These are phyloP conservation scores for Scotopteryx bipunctaria DNA, from an alignment of 2,888 invertebrate species.

Conservation along the genomic window DNA sequence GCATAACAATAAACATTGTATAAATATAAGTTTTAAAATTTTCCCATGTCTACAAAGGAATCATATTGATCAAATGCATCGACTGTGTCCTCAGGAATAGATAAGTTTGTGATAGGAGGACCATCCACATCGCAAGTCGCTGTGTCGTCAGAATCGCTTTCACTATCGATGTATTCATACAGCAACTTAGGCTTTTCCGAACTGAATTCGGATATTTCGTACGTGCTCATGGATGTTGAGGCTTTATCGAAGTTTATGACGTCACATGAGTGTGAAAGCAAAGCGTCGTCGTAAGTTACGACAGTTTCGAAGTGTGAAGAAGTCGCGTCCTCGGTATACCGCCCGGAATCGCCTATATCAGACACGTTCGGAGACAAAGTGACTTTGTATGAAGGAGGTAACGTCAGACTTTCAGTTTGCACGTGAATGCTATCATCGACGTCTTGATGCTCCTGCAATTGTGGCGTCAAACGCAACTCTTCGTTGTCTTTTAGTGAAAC, in stretches of 20 bases:
- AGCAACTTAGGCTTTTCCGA: conserved; percentile 38
- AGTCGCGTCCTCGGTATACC: conserved; percentile 71
- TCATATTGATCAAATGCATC: conserved; percentile 78
- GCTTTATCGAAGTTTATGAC: conserved; percentile 59
- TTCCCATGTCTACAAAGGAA: conserved; percentile 81
- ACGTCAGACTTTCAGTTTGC: conserved; percentile 50
- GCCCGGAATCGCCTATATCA: conserved; percentile 71
- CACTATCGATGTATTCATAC: conserved; percentile 70
- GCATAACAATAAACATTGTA: conserved; percentile 42
- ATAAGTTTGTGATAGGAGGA: conserved; percentile 28
- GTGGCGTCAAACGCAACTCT: conserved; percentile 36
- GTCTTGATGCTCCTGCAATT: conserved; percentile 39
- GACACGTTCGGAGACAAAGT: conserved; percentile 63
- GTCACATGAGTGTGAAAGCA: conserved; percentile 69
- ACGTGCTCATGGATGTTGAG: conserved; percentile 41
- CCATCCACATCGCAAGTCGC: conserved; percentile 61
- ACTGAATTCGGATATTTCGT: conserved; percentile 44
- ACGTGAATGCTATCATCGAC: conserved; percentile 51
- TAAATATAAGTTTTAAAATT: conserved; percentile 56
- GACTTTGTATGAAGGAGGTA: conserved; percentile 52
- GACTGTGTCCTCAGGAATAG: conserved; percentile 54
- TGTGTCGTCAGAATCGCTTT: conserved; percentile 70
- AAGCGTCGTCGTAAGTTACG: conserved; percentile 64
- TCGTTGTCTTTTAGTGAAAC: conserved; percentile 53
- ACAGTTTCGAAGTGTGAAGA: conserved; percentile 63